These are phyloP conservation scores for Morinoia aosen DNA, from an alignment of 2,888 invertebrate genomes.

Conservation along the genomic window DNA sequence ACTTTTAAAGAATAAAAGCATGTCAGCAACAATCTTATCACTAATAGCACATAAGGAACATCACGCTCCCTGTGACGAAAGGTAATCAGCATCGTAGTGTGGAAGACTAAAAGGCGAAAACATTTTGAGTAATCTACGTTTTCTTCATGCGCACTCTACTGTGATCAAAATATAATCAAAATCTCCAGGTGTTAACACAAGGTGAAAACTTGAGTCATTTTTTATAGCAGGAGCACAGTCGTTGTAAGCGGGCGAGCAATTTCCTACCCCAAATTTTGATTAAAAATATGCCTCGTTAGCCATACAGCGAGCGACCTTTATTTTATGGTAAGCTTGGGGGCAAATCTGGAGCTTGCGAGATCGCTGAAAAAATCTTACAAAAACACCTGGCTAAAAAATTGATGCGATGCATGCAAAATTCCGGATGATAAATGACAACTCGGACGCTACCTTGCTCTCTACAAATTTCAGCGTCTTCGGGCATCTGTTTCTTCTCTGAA, in stretches of 20 bases:
- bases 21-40: too few species aligned
- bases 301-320: not conserved
- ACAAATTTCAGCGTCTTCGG: not conserved
- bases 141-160: not conserved
- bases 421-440: not conserved
- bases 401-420: not conserved
- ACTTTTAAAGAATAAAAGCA: too few species aligned
- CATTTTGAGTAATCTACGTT: not conserved
- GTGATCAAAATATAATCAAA: not conserved
- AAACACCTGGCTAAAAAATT: not conserved
- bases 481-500: not conserved
- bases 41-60: too few species aligned
- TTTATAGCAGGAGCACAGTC: not conserved
- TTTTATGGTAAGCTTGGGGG: not conserved
- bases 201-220: not conserved
- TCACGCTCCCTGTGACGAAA: not conserved
- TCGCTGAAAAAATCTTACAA: not conserved
- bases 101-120: not conserved
- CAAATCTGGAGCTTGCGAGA: not conserved
- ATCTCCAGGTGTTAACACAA: not conserved
- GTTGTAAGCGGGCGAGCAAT: not conserved
- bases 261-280: not conserved
- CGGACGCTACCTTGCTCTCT: too few species aligned
- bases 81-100: too few species aligned
- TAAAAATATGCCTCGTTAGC: constrained; percentile 9